Base-by-base conservation (phyloP, 2,888 invertebrate genomes). In the Apantesis nais region DNA sequence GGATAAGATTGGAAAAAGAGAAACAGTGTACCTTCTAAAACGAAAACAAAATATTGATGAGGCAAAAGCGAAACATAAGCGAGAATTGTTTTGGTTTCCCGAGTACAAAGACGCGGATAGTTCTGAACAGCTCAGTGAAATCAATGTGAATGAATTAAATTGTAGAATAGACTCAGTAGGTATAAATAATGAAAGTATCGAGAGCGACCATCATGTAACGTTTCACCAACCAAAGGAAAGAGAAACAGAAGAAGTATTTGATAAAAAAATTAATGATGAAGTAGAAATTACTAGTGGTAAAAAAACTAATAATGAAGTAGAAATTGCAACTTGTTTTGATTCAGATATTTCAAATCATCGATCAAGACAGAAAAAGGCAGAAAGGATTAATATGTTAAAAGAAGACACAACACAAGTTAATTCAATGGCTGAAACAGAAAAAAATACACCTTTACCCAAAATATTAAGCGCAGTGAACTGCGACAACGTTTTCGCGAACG, bases 1-100 rank as follows among this genome's bases (percentile, higher is more conserved):
- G 97, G 95, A 95, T 39, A 95, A 95, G 89, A 96, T 97, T 74
- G 97, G 96, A 8, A 95, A 96, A 78, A 90, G 97, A 73, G 97
- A 97, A 89, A 96, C 96, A n/a, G 89, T 96, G 61, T 96, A 96
- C 83, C 94, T 96, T 85, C 89, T 90, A 68, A 95, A 96, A 81
- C 94, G 96, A 74, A 96, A 95, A 83, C 93, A 96, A 87, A 87
- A 91, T 62, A 79, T 96, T 62, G 88, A 91, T 41, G 95, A 96
- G 74, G 86, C 85, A 22, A 92, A 88, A 79, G 91, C 93, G 81
- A 88, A 91, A 75, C 82, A 86, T 52, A 89, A 90, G 81, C 88
- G 90, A 66, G 89, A 90, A 19, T 74, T 92, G 63, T 91, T 88
- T 84, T 94, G 94, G 94, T 90, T 89, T 79, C 91, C 93, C 48